phyloP scores from a whole-genome alignment of 1,140 invertebrate species.

The Cecropterus lyciades region DNA sequence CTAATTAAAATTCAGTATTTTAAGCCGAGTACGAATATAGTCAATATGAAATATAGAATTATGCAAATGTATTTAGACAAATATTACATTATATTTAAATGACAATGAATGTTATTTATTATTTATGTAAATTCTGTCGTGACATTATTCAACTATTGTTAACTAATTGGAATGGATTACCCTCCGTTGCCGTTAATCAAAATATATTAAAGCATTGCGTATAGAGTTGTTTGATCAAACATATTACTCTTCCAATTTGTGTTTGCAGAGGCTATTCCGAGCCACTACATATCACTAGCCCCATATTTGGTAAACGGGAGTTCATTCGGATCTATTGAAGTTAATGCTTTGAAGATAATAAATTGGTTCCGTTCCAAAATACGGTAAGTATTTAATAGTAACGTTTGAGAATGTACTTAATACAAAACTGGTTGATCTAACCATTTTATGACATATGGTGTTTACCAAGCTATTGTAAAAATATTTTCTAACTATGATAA shows the following conservation, averaged over 20 bases:
- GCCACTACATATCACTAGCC: neutral
- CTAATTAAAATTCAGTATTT: too few relatives aligned
- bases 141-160: constrained; percentile 1
- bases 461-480: too few relatives aligned
- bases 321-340: neutral
- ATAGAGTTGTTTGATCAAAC: constrained; percentile 2
- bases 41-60: too few relatives aligned
- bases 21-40: too few relatives aligned
- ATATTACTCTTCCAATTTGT: constrained; percentile 1
- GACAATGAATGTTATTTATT: too few relatives aligned
- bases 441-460: too few relatives aligned
- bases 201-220: neutral
- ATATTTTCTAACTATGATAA: too few relatives aligned
- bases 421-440: too few relatives aligned
- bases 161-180: neutral
- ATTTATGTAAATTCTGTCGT: too few relatives aligned
- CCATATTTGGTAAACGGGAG: neutral
- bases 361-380: neutral
- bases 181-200: neutral
- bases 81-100: neutral
- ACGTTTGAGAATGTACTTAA: too few relatives aligned
- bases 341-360: neutral
- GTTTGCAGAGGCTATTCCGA: neutral
- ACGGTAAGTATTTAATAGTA: too few relatives aligned
- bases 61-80: too few relatives aligned